phyloP scores from a whole-genome alignment of 2,797 vertebrate species.

The Pitangus sulphuratus region DNA sequence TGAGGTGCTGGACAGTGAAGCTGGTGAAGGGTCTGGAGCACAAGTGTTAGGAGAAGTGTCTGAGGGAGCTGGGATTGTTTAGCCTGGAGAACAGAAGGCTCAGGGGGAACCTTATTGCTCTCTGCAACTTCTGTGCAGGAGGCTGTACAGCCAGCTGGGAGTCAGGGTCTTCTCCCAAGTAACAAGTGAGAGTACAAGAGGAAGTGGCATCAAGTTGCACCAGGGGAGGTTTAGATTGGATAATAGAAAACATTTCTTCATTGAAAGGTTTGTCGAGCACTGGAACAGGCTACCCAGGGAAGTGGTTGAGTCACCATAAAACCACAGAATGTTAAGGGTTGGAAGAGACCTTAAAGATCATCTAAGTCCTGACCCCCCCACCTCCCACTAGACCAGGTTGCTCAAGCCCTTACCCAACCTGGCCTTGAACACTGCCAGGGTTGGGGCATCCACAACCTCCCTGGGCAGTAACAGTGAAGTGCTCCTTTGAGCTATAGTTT shows the following conservation, averaged over 20 bases:
- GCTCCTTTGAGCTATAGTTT: not conserved
- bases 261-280: not conserved
- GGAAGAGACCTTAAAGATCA: not conserved
- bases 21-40: not conserved
- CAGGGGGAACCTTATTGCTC: too few species aligned
- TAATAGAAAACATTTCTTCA: not conserved
- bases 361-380: accelerated
- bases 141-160: too few species aligned
- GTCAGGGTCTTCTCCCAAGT: not conserved
- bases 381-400: not conserved
- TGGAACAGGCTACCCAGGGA: not conserved
- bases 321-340: not conserved
- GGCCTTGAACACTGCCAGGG: not conserved
- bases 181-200: not conserved
- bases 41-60: not conserved
- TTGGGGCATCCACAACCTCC: not conserved
- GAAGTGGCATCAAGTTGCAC: not conserved
- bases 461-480: not conserved
- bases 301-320: accelerated
- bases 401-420: not conserved
- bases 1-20: not conserved
- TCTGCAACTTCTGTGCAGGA: not conserved
- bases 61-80: not conserved
- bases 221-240: not conserved
- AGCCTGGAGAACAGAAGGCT: not conserved